Evolutionary conservation across 2,888 invertebrate species (phyloP).

Genomic region (Conistra vaccinii): DNA sequence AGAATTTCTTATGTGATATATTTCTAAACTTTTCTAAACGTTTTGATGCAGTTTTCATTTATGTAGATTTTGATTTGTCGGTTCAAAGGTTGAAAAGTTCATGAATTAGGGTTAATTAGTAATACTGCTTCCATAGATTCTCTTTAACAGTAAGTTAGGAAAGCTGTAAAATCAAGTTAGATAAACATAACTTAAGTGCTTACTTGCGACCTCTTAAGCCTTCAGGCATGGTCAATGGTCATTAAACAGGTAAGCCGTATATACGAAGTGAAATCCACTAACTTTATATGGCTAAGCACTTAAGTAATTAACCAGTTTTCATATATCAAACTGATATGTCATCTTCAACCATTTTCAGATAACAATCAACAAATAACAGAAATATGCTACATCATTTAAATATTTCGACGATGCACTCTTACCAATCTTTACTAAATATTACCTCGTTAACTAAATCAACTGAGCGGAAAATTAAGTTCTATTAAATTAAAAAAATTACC

Average conservation of each 20-base stretch:
- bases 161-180: conserved; percentile 7
- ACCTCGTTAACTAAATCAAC: conserved; percentile 49
- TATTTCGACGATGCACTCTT: conserved; percentile 40
- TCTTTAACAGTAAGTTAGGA: background rate
- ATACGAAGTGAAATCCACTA: conserved; percentile 43
- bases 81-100: background rate
- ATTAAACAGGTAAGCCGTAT: conserved; percentile 19
- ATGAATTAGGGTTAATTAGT: background rate
- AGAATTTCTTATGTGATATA: background rate
- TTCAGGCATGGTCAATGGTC: conserved; percentile 21
- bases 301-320: conserved; percentile 23
- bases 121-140: conserved; percentile 7
- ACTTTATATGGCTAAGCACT: conserved; percentile 19
- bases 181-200: conserved; percentile 7
- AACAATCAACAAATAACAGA: conserved; percentile 33
- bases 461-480: conserved; percentile 38
- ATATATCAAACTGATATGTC: conserved; percentile 32
- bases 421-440: conserved; percentile 44
- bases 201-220: conserved; percentile 14
- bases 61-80: background rate
- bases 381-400: conserved; percentile 53
- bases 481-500: conserved; percentile 66
- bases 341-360: conserved; percentile 38
- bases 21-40: background rate
- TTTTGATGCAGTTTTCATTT: background rate